phyloP scores from a whole-genome alignment of 53 echinoderm and acorn worm genomes.

The Apostichopus leukothele region DNA sequence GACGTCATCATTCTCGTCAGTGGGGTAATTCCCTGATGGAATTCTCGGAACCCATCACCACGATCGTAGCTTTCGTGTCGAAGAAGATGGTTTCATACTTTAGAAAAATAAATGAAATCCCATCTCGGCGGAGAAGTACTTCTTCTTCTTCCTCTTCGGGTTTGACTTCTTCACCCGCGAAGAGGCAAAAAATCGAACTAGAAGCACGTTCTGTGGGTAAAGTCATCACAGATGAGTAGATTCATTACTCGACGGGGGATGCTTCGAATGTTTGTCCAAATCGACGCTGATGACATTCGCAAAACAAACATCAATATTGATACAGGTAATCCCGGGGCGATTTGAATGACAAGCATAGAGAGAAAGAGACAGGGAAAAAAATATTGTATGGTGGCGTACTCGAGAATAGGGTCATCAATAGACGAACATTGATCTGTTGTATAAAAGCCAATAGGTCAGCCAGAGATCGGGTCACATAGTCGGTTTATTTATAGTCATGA shows the following conservation, averaged over 20 bases:
- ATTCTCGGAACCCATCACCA: no score
- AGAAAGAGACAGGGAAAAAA: no score
- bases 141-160: neutral
- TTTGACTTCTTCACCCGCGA: neutral
- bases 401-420: no score
- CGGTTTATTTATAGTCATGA: no score
- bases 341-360: neutral
- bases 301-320: conserved; percentile 47
- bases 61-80: no score
- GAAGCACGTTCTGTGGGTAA: conserved; percentile 10
- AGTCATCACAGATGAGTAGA: conserved; percentile 2
- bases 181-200: conserved; percentile 16
- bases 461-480: no score
- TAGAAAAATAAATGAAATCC: neutral
- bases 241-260: conserved; percentile 39
- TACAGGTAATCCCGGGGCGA: conserved; percentile 36
- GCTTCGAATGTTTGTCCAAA: conserved; percentile 34
- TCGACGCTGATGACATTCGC: conserved; percentile 17
- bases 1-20: no score
- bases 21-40: no score
- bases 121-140: neutral
- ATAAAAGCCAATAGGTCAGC: no score
- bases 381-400: no score
- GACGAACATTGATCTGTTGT: no score
- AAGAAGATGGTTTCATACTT: neutral